Evolutionary conservation across 2,888 invertebrate species (phyloP), one percentile per base, ranked within the genome.

Genomic region (Philaethria dido): DNA sequence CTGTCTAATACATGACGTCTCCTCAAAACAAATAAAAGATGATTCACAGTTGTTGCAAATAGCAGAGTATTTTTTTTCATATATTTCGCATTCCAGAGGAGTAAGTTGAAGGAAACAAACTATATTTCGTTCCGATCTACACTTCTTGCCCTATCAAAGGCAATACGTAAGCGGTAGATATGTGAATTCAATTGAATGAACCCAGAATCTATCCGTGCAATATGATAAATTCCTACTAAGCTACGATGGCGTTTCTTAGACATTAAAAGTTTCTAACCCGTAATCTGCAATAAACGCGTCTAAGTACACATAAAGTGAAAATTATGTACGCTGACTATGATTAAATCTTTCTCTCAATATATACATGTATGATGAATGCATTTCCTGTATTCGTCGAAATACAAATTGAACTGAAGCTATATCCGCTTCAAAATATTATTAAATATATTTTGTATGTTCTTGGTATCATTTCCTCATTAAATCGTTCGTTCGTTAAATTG

Each of bases 331-430:
- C 39, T 3, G 2, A 42, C 25, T 55, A 39, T 18, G 62, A 66
- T 57, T 62, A 48, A 62, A 62, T 55, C 13, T 47, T 62, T 62
- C 39, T 36, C 55, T 64, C 54, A 22, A 60, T 39, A 54, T 64
- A 55, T 55, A n/a, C n/a, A n/a, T n/a, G 14, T 22, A 25, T 25
- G 36, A 55, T 36, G 36, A 36, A 2, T 64, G 47, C 52, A 61
- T 61, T 68, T 64, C 64, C 68, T 60, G 48, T 39, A 44, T 48
- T 55, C 55, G 44, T 54, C 9, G 39, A 22, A 54, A 64, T 54
- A 50, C 36, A 50, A 45, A 29, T 29, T 29, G 13, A 45, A 45
- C n/a, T 39, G 9, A 54, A 13, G 20, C 22, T n/a, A 55, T 39
- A 55, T 55, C 55, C 55, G 55, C 55, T 42, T 42, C 39, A 39